Evolutionary conservation across 1,140 invertebrate genomes (phyloP).

Genomic region (Dreissena polymorpha): DNA sequence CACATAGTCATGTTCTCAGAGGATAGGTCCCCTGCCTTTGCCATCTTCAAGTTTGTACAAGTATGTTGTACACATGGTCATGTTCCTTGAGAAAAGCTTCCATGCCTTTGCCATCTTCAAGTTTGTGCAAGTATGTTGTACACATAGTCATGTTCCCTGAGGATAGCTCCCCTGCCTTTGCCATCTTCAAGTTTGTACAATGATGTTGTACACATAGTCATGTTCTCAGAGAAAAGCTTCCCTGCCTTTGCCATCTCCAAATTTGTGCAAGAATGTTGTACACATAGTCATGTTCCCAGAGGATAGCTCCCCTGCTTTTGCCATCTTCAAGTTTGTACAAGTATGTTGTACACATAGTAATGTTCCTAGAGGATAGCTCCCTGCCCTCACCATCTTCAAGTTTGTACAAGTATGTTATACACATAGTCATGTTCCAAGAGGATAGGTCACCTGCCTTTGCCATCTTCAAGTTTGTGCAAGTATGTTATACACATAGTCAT

Average conservation of each 20-base stretch:
- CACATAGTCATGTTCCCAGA: conserved; percentile 86
- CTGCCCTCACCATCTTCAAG: conserved; percentile 97
- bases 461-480: conserved; percentile 96
- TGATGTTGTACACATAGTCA: conserved; percentile 79
- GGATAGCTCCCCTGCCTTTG: conserved; percentile 95
- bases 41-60: conserved; percentile 96
- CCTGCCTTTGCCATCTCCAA: conserved; percentile 97
- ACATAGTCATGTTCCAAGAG: conserved; percentile 86
- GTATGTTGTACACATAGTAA: conserved; percentile 79
- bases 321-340: conserved; percentile 96
- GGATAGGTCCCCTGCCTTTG: conserved; percentile 95
- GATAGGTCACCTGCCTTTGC: conserved; percentile 96
- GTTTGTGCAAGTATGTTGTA: conserved; percentile 88
- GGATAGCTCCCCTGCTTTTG: conserved; percentile 95
- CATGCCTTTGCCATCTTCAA: conserved; percentile 97
- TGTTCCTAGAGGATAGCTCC: conserved; percentile 92
- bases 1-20: conserved; percentile 86
- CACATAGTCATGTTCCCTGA: conserved; percentile 86
- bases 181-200: conserved; percentile 96
- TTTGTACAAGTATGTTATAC: conserved; percentile 88
- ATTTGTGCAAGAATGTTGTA: conserved; percentile 88
- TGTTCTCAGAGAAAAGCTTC: conserved; percentile 92
- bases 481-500: conserved; percentile 80
- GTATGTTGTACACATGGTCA: conserved; percentile 79
- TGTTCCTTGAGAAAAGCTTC: conserved; percentile 92